A percentile compares a stretch with the other conserved stretches of the same genome.
Conservation (phyloP, 1,140 invertebrate genomes). For the Helicoverpa armigera region DNA sequence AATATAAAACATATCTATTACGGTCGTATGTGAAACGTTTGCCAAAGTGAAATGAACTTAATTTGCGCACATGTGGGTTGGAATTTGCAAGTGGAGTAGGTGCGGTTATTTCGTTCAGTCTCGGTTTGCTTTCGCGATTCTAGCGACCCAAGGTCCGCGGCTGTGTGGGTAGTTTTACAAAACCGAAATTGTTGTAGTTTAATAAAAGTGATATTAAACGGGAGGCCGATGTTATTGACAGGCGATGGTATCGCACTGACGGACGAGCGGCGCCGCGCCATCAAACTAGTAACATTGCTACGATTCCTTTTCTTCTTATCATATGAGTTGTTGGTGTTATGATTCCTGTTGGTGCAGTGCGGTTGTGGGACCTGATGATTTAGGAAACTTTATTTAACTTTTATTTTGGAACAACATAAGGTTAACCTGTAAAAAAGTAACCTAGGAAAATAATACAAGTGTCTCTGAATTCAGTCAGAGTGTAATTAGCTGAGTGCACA, state of each 20-base stretch:
- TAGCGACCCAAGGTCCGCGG: slow-evolving; percentile 66
- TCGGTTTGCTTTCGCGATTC: slow-evolving; percentile 51
- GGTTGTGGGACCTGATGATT: neutral
- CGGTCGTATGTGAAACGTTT: slow-evolving; percentile 40
- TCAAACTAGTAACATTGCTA: neutral
- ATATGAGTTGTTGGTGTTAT: neutral
- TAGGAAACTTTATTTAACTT: neutral
- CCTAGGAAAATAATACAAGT: too few species aligned
- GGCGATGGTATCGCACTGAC: slow-evolving; percentile 48
- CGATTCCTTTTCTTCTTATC: slow-evolving; percentile 4
- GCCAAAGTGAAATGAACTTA: slow-evolving; percentile 55
- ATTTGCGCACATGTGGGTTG: slow-evolving; percentile 10
- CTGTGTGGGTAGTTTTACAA: slow-evolving; percentile 83
- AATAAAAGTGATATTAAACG: slow-evolving; percentile 82
- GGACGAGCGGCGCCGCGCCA: slow-evolving; percentile 10
- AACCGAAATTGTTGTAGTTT: slow-evolving; percentile 81
- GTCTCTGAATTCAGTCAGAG: too few species aligned
- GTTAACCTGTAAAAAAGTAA: too few species aligned
- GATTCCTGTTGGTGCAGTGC: neutral
- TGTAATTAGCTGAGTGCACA: too few species aligned
- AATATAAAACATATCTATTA: slow-evolving; percentile 65
- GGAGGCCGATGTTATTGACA: slow-evolving; percentile 74
- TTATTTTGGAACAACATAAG: too few species aligned
- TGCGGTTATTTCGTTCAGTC: slow-evolving; percentile 50
- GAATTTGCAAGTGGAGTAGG: slow-evolving; percentile 3